Evolutionary conservation across 1,140 invertebrate species (phyloP).

Genomic region (Drosophila sulfurigaster): DNA sequence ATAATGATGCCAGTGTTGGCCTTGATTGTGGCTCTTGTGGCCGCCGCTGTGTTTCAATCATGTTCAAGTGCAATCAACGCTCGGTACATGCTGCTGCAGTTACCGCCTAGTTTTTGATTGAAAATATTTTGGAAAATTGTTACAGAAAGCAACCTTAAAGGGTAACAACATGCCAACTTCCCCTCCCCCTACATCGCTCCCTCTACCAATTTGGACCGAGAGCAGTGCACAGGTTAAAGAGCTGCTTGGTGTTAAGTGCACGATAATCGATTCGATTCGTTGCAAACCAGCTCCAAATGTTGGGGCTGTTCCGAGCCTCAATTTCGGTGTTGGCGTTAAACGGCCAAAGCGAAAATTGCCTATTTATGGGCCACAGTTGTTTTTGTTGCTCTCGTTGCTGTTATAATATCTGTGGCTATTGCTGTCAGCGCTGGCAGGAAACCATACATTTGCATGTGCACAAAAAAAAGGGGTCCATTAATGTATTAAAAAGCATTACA

Average conservation of each 20-base stretch:
- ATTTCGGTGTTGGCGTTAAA: slow-evolving; percentile 75
- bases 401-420: slow-evolving; percentile 9
- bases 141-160: slow-evolving; percentile 69
- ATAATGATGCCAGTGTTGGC: slow-evolving; percentile 69
- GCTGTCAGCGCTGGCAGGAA: slow-evolving; percentile 61
- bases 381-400: slow-evolving; percentile 21
- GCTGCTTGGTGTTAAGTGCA: slow-evolving; percentile 80
- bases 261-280: slow-evolving; percentile 80
- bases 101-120: slow-evolving; percentile 70
- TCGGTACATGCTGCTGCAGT: slow-evolving; percentile 40
- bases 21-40: slow-evolving; percentile 62
- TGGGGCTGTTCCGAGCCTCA: slow-evolving; percentile 15
- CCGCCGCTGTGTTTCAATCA: slow-evolving; percentile 49
- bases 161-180: slow-evolving; percentile 48
- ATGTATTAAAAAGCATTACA: slow-evolving; percentile 61
- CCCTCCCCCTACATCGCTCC: neutral
- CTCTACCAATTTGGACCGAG: slow-evolving; percentile 25
- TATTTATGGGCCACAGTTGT: slow-evolving; percentile 67
- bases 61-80: slow-evolving; percentile 55
- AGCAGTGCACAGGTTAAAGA: slow-evolving; percentile 66
- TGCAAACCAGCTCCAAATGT: slow-evolving; percentile 28
- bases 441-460: slow-evolving; percentile 74
- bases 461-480: slow-evolving; percentile 59
- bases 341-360: slow-evolving; percentile 72
- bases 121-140: slow-evolving; percentile 75